These are phyloP conservation scores for Upupa epops DNA, from an alignment of 2,113 vertebrate species.

Conservation along the genomic window DNA sequence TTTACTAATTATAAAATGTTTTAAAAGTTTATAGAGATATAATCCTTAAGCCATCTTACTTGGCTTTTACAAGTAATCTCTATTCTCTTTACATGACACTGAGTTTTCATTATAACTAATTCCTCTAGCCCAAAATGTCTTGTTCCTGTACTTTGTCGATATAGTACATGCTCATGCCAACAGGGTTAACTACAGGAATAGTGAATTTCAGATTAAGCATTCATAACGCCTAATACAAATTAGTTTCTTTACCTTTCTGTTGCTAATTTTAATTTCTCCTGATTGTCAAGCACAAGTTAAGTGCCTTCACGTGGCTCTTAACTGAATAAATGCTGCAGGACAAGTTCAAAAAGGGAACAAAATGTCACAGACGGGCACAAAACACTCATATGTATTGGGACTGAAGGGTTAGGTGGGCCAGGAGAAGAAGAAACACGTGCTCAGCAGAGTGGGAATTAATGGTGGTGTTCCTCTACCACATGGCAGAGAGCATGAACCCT, in stretches of 20 bases:
- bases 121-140: neutral
- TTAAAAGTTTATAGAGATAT: neutral
- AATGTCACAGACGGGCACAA: neutral
- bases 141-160: neutral
- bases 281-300: constrained; percentile 57
- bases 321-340: constrained; percentile 16
- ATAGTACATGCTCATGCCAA: neutral
- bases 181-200: constrained; percentile 46
- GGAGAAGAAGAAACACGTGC: neutral
- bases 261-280: constrained; percentile 57
- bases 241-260: constrained; percentile 46
- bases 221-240: constrained; percentile 41
- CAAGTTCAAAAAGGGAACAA: constrained; percentile 5
- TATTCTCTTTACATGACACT: neutral
- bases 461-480: neutral
- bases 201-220: constrained; percentile 44
- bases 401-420: neutral
- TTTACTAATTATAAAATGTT: constrained; percentile 2
- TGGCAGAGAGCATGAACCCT: neutral
- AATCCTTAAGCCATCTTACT: neutral
- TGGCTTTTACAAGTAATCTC: neutral
- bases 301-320: constrained; percentile 48
- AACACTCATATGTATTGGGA: constrained; percentile 10
- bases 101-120: constrained; percentile 3
- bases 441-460: neutral